Percentiles rank a stretch among this genome's conserved stretches.
These are phyloP conservation scores for Cathartes aura DNA, from an alignment of 2,113 vertebrate species.

Conservation along the genomic window DNA sequence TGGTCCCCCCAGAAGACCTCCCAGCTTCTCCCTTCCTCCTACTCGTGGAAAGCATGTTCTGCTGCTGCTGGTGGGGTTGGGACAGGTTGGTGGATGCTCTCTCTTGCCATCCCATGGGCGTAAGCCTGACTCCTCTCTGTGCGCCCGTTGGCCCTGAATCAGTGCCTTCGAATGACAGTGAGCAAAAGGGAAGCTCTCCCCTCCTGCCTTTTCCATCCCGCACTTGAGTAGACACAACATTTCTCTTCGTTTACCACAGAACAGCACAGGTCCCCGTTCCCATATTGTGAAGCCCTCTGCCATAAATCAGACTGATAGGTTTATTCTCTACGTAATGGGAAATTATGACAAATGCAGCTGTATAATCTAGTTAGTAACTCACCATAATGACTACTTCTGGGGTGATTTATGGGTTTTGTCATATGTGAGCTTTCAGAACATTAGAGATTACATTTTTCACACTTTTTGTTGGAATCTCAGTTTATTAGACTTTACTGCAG, in stretches of 20 bases:
- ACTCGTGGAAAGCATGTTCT: not conserved
- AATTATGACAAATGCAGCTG: slow-evolving; percentile 71
- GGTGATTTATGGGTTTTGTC: slow-evolving; percentile 70
- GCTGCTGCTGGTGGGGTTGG: not conserved
- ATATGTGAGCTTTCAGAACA: slow-evolving; percentile 69
- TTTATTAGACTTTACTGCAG: slow-evolving; percentile 52
- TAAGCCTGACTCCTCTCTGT: not conserved
- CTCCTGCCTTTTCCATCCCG: not conserved
- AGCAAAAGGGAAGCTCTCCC: not conserved
- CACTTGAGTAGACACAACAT: slow-evolving; percentile 25
- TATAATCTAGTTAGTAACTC: slow-evolving; percentile 71
- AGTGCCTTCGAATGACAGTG: not conserved
- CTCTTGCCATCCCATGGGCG: not conserved
- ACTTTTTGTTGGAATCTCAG: slow-evolving; percentile 60
- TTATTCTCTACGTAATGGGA: slow-evolving; percentile 72
- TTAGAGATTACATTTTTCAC: slow-evolving; percentile 71
- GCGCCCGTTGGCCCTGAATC: not conserved
- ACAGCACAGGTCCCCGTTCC: slow-evolving; percentile 30
- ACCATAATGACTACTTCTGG: slow-evolving; percentile 60
- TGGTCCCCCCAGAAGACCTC: not conserved
- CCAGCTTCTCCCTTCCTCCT: not conserved
- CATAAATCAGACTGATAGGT: slow-evolving; percentile 70
- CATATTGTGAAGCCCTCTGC: slow-evolving; percentile 44
- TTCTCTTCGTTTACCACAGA: slow-evolving; percentile 6
- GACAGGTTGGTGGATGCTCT: not conserved